Percentiles rank a stretch among this genome's conserved stretches.
phyloP scores from a whole-genome alignment of 2,113 vertebrate species.

The Geothlypis trichas region DNA sequence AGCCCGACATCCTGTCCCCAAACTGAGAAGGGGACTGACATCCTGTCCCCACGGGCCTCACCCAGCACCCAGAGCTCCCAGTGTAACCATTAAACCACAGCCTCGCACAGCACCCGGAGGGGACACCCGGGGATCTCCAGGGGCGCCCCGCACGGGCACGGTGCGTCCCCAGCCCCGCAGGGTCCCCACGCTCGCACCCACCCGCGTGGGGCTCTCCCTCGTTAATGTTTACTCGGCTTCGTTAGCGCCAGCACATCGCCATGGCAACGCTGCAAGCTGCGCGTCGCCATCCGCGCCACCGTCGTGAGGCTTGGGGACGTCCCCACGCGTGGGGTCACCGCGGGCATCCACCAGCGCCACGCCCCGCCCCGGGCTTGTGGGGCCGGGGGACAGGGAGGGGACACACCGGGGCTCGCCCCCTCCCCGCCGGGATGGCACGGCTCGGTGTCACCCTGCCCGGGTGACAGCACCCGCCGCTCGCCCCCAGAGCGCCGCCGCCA shows the following conservation, averaged over 20 bases:
- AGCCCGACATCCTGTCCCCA: not conserved
- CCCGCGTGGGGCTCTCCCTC: slow-evolving; percentile 27
- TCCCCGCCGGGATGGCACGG: rapidly evolving
- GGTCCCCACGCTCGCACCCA: not conserved
- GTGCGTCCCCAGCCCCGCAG: not conserved
- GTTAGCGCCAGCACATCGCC: slow-evolving; percentile 49
- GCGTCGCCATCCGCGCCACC: slow-evolving; percentile 9
- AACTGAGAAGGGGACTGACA: not conserved
- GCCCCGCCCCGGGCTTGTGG: rapidly evolving
- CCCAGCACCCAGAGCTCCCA: not conserved
- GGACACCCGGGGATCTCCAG: rapidly evolving
- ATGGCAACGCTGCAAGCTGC: slow-evolving; percentile 58
- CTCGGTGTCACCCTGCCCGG: not conserved
- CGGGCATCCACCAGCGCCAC: not conserved
- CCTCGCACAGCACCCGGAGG: rapidly evolving
- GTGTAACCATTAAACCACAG: not conserved
- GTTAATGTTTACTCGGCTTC: slow-evolving; percentile 61
- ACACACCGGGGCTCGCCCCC: rapidly evolving
- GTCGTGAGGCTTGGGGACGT: not conserved
- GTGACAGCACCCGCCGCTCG: not conserved
- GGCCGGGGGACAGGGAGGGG: not conserved
- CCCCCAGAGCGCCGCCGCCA: not conserved
- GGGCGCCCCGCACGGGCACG: not conserved
- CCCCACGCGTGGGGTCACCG: not conserved
- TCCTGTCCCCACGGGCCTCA: not conserved